Evolutionary conservation across 2,888 invertebrate genomes (phyloP), one percentile per base, ranked within the genome.

Genomic region (Strigamia maritima): DNA sequence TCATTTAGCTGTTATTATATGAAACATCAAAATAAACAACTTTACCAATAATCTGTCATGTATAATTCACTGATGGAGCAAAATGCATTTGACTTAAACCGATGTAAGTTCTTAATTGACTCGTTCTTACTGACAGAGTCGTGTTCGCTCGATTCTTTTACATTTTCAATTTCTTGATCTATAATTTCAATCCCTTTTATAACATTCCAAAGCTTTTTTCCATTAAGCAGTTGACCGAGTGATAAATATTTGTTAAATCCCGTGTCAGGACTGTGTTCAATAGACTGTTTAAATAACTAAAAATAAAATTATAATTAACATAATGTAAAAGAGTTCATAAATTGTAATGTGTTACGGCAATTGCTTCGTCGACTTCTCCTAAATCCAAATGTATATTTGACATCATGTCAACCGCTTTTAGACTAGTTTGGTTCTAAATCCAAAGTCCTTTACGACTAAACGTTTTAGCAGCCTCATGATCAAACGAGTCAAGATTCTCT

Each of bases 181-280:
- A 87, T 84, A 31, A 87, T 81, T 79, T 87, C 84, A 65, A 87
- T 86, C 12, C 87, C 87, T 80, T 86, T 84, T 83, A 80, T 85
- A 87, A 82, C 84, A 86, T 76, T 85, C 81, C 28, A 87, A 83
- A 7, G 87, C 84, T 86, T 84, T 24, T 83, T 82, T 3, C 87
- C 87, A 40, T 84, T 84, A 80, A 84, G 82, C 79, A 87, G 82
- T 81, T 87, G 87, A 3, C 86, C 87, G 79, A 87, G 82, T 79
- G 86, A 86, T 85, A 87, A 85, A 81, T 86, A 87, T 81, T 87
- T 87, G n/a, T 83, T 81, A 81, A 85, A 84, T 3, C 87, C 87
- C 75, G 82, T 80, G 44, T 87, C 84, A 7, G 87, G 87, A 77
- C 83, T 81, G 3, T 87, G 80, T 26, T 84, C 84, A 19, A 87